A percentile compares a stretch with the other conserved stretches of the same genome.
phyloP scores from a whole-genome alignment of 2,113 vertebrate genomes.

The Rhea americana region DNA sequence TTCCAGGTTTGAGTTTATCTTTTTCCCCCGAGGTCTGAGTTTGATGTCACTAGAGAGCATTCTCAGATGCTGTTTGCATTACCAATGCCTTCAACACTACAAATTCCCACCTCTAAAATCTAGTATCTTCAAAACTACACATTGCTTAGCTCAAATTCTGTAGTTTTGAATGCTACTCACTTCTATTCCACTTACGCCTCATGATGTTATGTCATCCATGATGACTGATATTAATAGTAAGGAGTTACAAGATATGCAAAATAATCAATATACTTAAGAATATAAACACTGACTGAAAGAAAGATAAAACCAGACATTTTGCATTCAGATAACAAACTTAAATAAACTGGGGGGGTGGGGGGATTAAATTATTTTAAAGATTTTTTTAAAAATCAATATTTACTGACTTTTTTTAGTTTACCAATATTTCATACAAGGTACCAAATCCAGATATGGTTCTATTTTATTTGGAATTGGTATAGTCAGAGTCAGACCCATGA shows the following conservation, averaged over 20 bases:
- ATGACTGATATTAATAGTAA: background rate
- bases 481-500: background rate
- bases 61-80: background rate
- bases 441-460: background rate
- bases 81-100: background rate
- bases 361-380: background rate
- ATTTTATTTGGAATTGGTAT: background rate
- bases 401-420: too few relatives aligned
- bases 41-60: background rate
- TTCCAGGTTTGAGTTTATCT: background rate
- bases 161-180: background rate
- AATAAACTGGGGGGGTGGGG: too few relatives aligned
- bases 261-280: background rate
- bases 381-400: too few relatives aligned
- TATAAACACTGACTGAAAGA: too few relatives aligned
- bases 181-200: background rate
- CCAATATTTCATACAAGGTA: background rate
- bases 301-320: background rate
- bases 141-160: background rate
- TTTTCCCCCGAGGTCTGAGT: background rate
- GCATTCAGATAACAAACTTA: background rate
- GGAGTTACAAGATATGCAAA: background rate
- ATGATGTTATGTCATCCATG: background rate
- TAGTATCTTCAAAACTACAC: background rate
- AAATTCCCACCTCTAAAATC: background rate